Evolutionary conservation across 2,888 invertebrate genomes (phyloP), one percentile per base, ranked within the genome.

Genomic region (Eupithecia insigniata): DNA sequence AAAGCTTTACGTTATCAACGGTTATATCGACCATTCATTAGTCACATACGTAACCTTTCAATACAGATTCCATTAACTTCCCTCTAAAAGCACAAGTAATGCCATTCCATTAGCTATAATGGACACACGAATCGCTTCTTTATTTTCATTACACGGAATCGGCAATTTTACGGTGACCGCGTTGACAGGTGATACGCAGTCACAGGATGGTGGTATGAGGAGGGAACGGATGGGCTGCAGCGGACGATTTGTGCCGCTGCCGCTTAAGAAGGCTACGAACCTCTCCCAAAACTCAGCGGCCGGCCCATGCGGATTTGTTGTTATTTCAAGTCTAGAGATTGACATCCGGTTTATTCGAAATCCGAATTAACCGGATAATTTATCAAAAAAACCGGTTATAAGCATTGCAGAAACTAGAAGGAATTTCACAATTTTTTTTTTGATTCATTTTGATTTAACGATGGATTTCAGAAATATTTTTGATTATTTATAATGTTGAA

Each of bases 101-200:
- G 75, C 67, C 65, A 74, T 70, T 73, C 77, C 77, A 77, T 77
- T 74, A 77, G 74, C 66, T 67, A 66, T 77, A 74, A 77, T 76
- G 72, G 74, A 68, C 72, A 77, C 70, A 66, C 62, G 68, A 75
- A 73, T 73, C 76, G 77, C 71, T 77, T 77, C 77, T 76, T 74
- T 77, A 77, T 32, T 34, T 62, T 62, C 61, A 62, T 46, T 26
- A 60, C 61, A 62, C 6, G 32, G 30, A n/a, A 62, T 62, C 61
- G 67, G 70, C 80, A 82, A 85, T 85, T 85, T 84, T 81, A 85
- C 82, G 85, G 84, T 82, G 82, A 80, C 75, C 82, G 83, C 75
- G n/a, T 69, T 60, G 71, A 78, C 85, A 86, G 85, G 85, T 86
- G 85, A 72, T 67, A 67, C 34, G 12, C 30, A 4, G 22, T 26